Percentiles rank a stretch among this genome's conserved stretches.
Conservation (phyloP, 2,888 invertebrate genomes). For the Pantelozetes paolii region DNA sequence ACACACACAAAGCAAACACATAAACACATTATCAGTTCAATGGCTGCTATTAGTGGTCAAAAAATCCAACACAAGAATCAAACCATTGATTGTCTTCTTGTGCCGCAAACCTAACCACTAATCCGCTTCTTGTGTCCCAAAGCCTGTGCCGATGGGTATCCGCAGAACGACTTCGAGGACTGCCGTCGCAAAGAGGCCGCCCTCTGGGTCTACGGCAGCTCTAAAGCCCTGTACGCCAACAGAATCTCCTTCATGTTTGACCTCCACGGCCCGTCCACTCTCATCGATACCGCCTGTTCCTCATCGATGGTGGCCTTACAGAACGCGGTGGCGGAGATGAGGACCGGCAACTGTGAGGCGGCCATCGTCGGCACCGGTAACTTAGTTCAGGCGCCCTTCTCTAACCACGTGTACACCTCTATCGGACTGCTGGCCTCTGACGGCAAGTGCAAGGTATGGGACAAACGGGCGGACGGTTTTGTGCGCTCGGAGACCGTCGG, state of each 20-base stretch:
- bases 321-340: constrained; percentile 74
- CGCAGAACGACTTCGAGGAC: constrained; percentile 38
- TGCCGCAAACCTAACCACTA: too few relatives aligned
- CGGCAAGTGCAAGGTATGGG: constrained; percentile 91
- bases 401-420: constrained; percentile 85
- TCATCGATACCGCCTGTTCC: constrained; percentile 95
- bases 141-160: constrained; percentile 59
- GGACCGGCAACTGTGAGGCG: constrained; percentile 82
- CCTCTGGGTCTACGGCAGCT: constrained; percentile 35
- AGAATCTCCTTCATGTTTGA: constrained; percentile 90
- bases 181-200: constrained; percentile 36
- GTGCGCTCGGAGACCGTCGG: constrained; percentile 84
- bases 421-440: constrained; percentile 87
- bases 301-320: constrained; percentile 87
- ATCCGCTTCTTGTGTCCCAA: constrained; percentile 52
- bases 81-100: too few relatives aligned
- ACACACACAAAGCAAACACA: too few relatives aligned
- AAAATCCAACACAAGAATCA: too few relatives aligned
- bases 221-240: constrained; percentile 76
- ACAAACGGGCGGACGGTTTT: constrained; percentile 66
- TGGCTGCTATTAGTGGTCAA: too few relatives aligned
- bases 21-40: too few relatives aligned
- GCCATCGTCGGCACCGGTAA: constrained; percentile 90
- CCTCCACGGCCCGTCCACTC: constrained; percentile 86
- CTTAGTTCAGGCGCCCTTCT: constrained; percentile 80